These are phyloP conservation scores for Drosophila recens DNA, from an alignment of 2,888 invertebrate genomes.

Conservation along the genomic window DNA sequence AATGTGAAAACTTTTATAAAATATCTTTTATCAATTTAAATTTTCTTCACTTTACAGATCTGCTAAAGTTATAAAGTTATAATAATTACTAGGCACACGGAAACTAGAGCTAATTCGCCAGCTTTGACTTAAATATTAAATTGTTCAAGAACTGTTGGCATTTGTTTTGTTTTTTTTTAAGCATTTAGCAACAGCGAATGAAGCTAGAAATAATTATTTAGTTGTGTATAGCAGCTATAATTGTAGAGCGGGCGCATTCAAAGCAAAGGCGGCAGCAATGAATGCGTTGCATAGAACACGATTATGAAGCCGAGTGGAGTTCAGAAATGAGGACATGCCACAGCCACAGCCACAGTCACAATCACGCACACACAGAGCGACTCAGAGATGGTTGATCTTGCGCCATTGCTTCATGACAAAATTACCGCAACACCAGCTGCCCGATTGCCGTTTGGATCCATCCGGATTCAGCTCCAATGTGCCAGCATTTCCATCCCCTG, in stretches of 20 bases:
- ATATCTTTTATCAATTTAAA: background rate
- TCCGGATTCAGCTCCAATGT: slow-evolving; percentile 68
- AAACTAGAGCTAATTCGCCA: slow-evolving; percentile 44
- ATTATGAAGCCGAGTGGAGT: slow-evolving; percentile 26
- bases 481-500: slow-evolving; percentile 6
- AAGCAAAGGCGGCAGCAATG: slow-evolving; percentile 66
- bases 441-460: slow-evolving; percentile 82
- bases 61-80: slow-evolving; percentile 23
- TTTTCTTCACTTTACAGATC: slow-evolving; percentile 24
- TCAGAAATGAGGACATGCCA: slow-evolving; percentile 50
- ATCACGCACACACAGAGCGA: slow-evolving; percentile 31
- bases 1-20: background rate
- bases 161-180: slow-evolving; percentile 24
- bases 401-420: slow-evolving; percentile 91
- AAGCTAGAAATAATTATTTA: slow-evolving; percentile 44
- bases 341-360: slow-evolving; percentile 23
- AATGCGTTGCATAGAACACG: slow-evolving; percentile 16
- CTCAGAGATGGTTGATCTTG: slow-evolving; percentile 90
- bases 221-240: slow-evolving; percentile 26
- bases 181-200: slow-evolving; percentile 56
- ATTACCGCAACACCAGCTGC: slow-evolving; percentile 91
- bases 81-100: slow-evolving; percentile 47
- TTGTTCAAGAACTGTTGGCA: slow-evolving; percentile 10
- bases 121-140: slow-evolving; percentile 28
- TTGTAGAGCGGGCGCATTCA: slow-evolving; percentile 62